Base-by-base conservation (phyloP, 2,797 vertebrate species). In the Falco biarmicus region DNA sequence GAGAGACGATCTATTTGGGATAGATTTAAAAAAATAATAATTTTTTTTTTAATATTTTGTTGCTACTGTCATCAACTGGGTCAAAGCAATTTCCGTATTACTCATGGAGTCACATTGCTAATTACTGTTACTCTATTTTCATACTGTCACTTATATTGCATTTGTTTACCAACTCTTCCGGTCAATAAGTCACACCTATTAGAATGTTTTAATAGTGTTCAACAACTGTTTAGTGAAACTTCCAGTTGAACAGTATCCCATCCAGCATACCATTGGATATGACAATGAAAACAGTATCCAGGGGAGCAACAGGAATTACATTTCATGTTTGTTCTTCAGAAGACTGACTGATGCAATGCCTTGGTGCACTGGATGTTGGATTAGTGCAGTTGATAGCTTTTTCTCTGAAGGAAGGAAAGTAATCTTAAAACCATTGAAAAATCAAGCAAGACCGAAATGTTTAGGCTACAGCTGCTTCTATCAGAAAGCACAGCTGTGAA, bases 161-260 rank as follows among this genome's bases (percentile, higher is more conserved):
- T 92, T 92, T 97, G 96, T 97, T 96, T 97, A 96, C 96, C 0
- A 7, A 94, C 95, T 96, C 95, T 97, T 97, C 96, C 92, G 92
- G 94, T 87, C 89, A 77, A 22, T 92, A 71, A 96, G 95, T 97
- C 96, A 96, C 95, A 94, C 89, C 96, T 92, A 96, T 96, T 92
- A 95, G 78, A 74, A 47, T 6, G 9, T 61, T 76, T 87, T 43
- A 96, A 89, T 92, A 70, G 87, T 64, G 84, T 77, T 91, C 78
- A 15, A 50, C 81, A 83, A 87, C 65, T 85, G 71, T 54, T 39
- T 89, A 68, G 87, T 94, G 89, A 85, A 95, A 78, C 82, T 92
- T 43, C 90, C 96, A 96, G 92, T 10, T 73, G 91, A 95, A 65
- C 89, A 68, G 71, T 96, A 6, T 84, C 95, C 93, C 87, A 61